Evolutionary conservation across 1,140 invertebrate species (phyloP).

Genomic region (Pomacea maculata): DNA sequence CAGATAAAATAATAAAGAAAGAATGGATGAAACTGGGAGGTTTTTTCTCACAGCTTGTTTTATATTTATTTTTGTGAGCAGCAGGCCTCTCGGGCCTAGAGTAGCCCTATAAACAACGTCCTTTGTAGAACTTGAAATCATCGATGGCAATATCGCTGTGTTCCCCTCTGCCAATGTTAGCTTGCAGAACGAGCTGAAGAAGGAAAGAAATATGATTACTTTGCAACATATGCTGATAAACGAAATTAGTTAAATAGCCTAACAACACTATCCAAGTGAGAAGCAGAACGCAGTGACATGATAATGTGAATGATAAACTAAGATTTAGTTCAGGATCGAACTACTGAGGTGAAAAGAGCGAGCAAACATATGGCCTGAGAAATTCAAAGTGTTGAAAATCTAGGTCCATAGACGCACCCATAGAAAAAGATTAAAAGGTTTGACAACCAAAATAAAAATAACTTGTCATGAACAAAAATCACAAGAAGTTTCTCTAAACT

Average conservation of each 20-base stretch:
- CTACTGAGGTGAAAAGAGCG: not conserved
- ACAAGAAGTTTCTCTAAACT: not conserved
- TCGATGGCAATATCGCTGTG: slow-evolving; percentile 11
- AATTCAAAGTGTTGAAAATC: too few species aligned
- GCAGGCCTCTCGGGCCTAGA: not conserved
- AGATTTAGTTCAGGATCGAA: not conserved
- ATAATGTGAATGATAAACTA: not conserved
- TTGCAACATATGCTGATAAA: not conserved
- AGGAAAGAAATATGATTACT: not conserved
- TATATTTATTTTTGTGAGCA: too few species aligned
- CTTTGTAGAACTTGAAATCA: slow-evolving; percentile 12
- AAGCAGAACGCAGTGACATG: too few species aligned
- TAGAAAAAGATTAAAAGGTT: too few species aligned
- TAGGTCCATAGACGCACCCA: too few species aligned
- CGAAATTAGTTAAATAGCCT: too few species aligned
- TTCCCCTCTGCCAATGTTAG: slow-evolving; percentile 1
- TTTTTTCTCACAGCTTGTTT: too few species aligned
- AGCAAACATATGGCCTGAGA: not conserved
- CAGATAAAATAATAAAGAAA: too few species aligned
- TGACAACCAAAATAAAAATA: not conserved
- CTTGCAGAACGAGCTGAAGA: slow-evolving; percentile 8
- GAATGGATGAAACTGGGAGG: too few species aligned
- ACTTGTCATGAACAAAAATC: not conserved
- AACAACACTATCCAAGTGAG: not conserved
- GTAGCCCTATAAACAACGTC: slow-evolving; percentile 5